Evolutionary conservation across 2,888 invertebrate species (phyloP), one percentile per base, ranked within the genome.

Genomic region (Dendrolimus houi): DNA sequence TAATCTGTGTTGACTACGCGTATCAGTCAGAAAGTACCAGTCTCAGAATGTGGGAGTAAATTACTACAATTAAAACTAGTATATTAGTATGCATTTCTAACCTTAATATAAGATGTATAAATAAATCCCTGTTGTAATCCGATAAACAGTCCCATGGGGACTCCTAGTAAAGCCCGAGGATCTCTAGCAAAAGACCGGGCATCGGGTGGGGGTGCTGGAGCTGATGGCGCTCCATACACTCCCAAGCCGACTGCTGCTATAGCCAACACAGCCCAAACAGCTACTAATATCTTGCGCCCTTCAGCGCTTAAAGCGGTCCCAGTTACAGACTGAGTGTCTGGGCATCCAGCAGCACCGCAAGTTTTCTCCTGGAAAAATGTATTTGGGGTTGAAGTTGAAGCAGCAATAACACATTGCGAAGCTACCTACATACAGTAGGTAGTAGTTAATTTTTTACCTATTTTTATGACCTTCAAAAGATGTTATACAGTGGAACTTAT

Each of bases 121-220:
- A 96, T 95, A 78, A 96, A 96, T 65, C 95, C 96, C 85, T 96
- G 96, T 79, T 96, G 96, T 59, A 96, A 91, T 61, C 96, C 96
- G 63, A 96, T 95, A 72, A 96, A 96, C 53, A 96, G 89, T 6
- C 95, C 95, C 81, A 96, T 91, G 0, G 96, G 96, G 0, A 94
- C 94, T 1, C 94, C 94, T 52, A 96, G 92, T 66, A 94, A 91
- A 52, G 96, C 83, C 56, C 93, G 89, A 0, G 93, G 92, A 74
- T 95, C 94, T 60, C 90, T 90, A 64, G 94, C 60, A 1, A 85
- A 68, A 3, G 87, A 82, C 55, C 80, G 76, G 1, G 78, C 76
- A 65, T 75, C 84, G 1, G 79, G 87, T 40, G 77, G 87, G 1
- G 87, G 87, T 7, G 86, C 81, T 0, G 86, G 85, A 0, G 82